Evolutionary conservation across 2,888 invertebrate species (phyloP).

Genomic region (Drosophila dives): DNA sequence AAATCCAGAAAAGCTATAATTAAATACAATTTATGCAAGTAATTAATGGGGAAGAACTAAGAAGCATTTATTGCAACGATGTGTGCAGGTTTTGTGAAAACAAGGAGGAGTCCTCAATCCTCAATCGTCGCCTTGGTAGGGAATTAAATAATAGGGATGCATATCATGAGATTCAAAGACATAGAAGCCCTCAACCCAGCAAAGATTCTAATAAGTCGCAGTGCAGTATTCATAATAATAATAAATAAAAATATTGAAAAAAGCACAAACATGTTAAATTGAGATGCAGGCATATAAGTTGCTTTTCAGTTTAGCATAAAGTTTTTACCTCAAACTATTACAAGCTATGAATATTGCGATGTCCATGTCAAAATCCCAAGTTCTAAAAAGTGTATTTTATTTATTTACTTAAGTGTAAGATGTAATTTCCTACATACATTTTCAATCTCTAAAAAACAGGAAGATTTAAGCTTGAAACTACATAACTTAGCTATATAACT

Average conservation of each 20-base stretch:
- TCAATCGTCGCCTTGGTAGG: too few relatives aligned
- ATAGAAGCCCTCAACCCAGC: too few relatives aligned
- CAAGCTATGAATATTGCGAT: background rate
- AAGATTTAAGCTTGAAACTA: background rate
- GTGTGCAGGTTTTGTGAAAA: too few relatives aligned
- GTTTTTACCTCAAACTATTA: background rate
- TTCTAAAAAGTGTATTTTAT: background rate
- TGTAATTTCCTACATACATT: background rate
- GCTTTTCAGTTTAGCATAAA: background rate
- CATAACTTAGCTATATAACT: constrained; percentile 7
- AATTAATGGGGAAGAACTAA: too few relatives aligned
- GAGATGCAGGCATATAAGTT: background rate
- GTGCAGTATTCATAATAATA: too few relatives aligned
- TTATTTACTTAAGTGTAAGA: background rate
- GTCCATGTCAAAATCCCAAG: background rate
- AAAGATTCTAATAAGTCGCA: too few relatives aligned
- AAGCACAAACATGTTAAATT: background rate
- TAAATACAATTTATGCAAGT: too few relatives aligned
- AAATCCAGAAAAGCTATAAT: too few relatives aligned
- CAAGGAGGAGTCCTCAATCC: too few relatives aligned
- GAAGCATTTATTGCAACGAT: too few relatives aligned
- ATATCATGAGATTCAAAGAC: too few relatives aligned
- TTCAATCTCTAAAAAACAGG: background rate
- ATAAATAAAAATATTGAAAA: background rate
- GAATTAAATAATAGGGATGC: too few relatives aligned